Conservation (phyloP, 2,888 invertebrate species). For the Hemicrepidius hirtus region DNA sequence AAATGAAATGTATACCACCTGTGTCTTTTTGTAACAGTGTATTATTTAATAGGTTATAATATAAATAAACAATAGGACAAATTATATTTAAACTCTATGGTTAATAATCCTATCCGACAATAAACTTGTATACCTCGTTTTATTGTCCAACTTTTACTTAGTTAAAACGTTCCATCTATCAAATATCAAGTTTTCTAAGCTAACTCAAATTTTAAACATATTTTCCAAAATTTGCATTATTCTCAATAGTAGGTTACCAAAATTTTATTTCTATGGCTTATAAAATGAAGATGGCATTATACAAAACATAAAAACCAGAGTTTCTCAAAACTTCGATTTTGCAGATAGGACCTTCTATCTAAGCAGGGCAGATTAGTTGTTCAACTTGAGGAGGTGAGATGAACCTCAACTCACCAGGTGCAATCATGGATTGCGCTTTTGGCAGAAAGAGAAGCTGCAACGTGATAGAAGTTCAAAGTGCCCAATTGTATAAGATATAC, state of each 20-base stretch:
- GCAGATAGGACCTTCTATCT: conserved; percentile 5
- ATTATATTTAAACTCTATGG: no score
- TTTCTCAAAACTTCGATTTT: background rate
- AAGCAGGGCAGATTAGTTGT: conserved; percentile 19
- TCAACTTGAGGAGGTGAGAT: no score
- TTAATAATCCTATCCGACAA: no score
- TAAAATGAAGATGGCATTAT: background rate
- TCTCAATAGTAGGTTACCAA: background rate
- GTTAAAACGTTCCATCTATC: conserved; percentile 10
- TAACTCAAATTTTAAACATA: background rate
- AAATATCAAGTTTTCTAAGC: conserved; percentile 1
- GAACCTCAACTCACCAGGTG: no score
- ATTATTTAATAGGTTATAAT: background rate
- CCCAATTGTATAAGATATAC: no score
- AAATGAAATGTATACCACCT: background rate
- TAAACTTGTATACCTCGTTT: no score
- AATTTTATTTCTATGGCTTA: background rate
- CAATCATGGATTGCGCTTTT: no score
- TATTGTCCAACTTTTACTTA: background rate
- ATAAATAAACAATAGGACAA: background rate
- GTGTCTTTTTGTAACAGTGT: background rate
- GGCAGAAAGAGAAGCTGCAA: no score
- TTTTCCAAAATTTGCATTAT: background rate
- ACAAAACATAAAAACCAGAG: background rate
- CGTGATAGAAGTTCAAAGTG: no score